A percentile compares a stretch with the other conserved stretches of the same genome.
These are phyloP conservation scores for Remorina albescens DNA, from an alignment of 2,797 vertebrate genomes.

Conservation along the genomic window DNA sequence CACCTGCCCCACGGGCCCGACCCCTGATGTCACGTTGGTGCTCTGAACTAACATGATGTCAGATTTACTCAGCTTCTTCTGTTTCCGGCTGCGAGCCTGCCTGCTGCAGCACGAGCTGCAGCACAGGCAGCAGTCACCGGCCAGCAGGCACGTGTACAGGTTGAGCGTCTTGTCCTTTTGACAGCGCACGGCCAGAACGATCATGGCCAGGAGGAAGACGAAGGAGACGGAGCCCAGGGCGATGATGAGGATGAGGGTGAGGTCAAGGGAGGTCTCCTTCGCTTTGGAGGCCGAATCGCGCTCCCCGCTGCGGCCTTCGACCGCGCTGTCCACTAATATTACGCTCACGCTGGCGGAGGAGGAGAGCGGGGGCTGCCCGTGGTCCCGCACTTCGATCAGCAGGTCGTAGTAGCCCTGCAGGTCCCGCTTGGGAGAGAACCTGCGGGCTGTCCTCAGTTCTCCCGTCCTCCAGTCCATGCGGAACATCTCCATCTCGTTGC, in stretches of 20 bases:
- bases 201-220: constrained; percentile 97
- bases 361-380: constrained; percentile 96
- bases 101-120: constrained; percentile 92
- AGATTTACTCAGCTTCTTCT: constrained; percentile 99
- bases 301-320: constrained; percentile 85
- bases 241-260: constrained; percentile 98
- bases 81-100: constrained; percentile 89
- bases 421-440: constrained; percentile 92
- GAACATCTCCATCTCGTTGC: constrained; percentile 96
- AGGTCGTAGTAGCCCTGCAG: constrained; percentile 93
- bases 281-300: constrained; percentile 84
- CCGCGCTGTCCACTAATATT: constrained; percentile 92
- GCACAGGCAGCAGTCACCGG: constrained; percentile 92
- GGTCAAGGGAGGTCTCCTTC: constrained; percentile 92
- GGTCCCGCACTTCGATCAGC: constrained; percentile 95
- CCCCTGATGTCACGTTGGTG: constrained; percentile 87
- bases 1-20: constrained; percentile 85
- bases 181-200: constrained; percentile 95
- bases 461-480: constrained; percentile 98
- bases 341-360: constrained; percentile 93
- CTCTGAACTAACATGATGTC: constrained; percentile 99
- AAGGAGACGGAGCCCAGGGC: constrained; percentile 96
- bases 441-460: constrained; percentile 92
- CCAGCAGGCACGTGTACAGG: constrained; percentile 93
- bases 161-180: constrained; percentile 98